Conservation (phyloP, 1,140 invertebrate species). For the Neodiprion lecontei region DNA sequence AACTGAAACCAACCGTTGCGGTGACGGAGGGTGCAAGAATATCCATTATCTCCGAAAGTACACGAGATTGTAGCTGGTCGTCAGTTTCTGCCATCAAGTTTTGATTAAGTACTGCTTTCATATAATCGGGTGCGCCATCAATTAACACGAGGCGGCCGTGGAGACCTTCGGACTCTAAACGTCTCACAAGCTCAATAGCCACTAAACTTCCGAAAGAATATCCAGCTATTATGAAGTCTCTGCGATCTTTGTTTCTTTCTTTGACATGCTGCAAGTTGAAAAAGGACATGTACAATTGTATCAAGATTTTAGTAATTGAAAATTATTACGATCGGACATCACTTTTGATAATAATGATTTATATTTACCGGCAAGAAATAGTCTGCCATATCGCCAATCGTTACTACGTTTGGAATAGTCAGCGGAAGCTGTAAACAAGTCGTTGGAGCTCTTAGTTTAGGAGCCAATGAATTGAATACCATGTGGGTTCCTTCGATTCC, state of each 20-base stretch:
- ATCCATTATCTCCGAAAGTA: conserved; percentile 45
- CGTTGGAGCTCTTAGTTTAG: conserved; percentile 63
- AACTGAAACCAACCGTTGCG: conserved; percentile 32
- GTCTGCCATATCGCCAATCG: conserved; percentile 48
- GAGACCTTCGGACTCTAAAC: conserved; percentile 50
- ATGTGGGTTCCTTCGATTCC: conserved; percentile 70
- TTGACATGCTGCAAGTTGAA: conserved; percentile 42
- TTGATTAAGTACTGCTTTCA: conserved; percentile 41
- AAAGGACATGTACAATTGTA: not conserved
- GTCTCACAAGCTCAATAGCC: conserved; percentile 51
- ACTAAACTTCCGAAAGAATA: conserved; percentile 58
- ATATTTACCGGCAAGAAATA: conserved; percentile 52
- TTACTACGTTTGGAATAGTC: conserved; percentile 22
- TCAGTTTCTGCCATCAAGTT: conserved; percentile 31
- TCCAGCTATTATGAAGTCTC: conserved; percentile 53
- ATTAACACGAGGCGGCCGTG: conserved; percentile 51
- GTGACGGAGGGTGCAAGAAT: conserved; percentile 24
- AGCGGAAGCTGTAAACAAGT: conserved; percentile 67
- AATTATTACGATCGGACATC: not conserved
- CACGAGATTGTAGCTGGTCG: conserved; percentile 40
- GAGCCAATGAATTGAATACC: conserved; percentile 61
- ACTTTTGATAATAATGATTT: conserved; percentile 15
- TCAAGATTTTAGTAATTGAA: not conserved
- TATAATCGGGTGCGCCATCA: conserved; percentile 55
- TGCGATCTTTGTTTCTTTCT: conserved; percentile 39